Evolutionary conservation across 2,888 invertebrate genomes (phyloP).

Genomic region (Pachymerium ferrugineum): DNA sequence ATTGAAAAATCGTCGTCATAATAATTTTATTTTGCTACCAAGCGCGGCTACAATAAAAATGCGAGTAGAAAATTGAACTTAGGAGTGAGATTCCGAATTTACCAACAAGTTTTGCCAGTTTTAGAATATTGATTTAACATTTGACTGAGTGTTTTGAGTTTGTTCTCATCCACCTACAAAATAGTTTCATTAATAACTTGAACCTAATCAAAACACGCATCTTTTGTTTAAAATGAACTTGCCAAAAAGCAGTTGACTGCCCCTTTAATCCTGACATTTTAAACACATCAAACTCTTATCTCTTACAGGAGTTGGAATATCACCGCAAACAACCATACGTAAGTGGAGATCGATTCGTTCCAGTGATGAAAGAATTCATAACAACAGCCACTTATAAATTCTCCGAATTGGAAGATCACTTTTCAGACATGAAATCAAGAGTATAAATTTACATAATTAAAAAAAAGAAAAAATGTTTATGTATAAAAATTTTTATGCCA

Average conservation of each 20-base stretch:
- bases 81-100: too few species aligned
- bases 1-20: too few species aligned
- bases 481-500: slow-evolving; percentile 53
- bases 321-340: slow-evolving; percentile 64
- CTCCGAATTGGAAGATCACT: slow-evolving; percentile 85
- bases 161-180: too few species aligned
- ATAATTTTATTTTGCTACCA: too few species aligned
- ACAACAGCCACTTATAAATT: slow-evolving; percentile 85
- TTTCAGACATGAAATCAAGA: slow-evolving; percentile 88
- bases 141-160: background rate
- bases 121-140: background rate
- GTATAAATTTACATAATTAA: slow-evolving; percentile 44
- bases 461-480: background rate
- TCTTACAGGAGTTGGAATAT: slow-evolving; percentile 73
- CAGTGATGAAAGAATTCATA: slow-evolving; percentile 91
- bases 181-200: too few species aligned
- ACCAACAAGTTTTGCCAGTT: too few species aligned
- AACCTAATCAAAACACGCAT: background rate
- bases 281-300: too few species aligned
- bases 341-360: slow-evolving; percentile 73
- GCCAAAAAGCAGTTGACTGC: too few species aligned
- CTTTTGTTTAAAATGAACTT: background rate
- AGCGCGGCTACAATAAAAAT: too few species aligned
- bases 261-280: too few species aligned
- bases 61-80: too few species aligned